phyloP scores from a whole-genome alignment of 2,797 vertebrate genomes.

The Agapornis canus region DNA sequence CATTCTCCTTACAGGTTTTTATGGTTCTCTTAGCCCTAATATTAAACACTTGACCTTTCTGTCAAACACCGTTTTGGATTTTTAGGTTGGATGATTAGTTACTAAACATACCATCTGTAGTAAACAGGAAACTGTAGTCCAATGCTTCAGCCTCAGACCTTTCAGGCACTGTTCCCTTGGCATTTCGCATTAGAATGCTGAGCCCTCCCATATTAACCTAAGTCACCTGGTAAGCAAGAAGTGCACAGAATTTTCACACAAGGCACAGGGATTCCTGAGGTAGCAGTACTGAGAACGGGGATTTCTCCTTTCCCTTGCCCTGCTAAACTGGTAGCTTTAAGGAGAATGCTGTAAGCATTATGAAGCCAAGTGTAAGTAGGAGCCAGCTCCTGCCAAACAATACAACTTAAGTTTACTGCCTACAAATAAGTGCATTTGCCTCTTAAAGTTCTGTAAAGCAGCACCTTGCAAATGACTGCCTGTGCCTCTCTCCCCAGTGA shows the following conservation, averaged over 20 bases:
- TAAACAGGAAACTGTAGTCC: slow-evolving; percentile 73
- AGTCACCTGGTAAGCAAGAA: slow-evolving; percentile 18
- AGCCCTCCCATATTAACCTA: slow-evolving; percentile 38
- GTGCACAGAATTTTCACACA: neutral
- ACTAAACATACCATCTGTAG: slow-evolving; percentile 75
- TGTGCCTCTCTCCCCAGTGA: neutral
- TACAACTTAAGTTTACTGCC: neutral
- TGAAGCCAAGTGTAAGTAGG: neutral
- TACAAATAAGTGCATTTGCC: neutral
- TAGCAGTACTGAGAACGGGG: neutral
- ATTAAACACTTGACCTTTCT: slow-evolving; percentile 78
- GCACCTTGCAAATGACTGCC: neutral
- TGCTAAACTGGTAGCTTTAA: neutral
- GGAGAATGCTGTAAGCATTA: neutral
- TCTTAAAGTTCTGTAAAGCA: slow-evolving; percentile 1
- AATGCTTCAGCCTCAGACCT: slow-evolving; percentile 48
- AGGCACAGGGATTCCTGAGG: neutral
- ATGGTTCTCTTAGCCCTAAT: slow-evolving; percentile 61
- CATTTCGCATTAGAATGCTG: slow-evolving; percentile 42
- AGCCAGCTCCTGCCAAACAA: neutral
- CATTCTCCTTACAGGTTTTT: slow-evolving; percentile 67
- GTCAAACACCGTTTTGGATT: slow-evolving; percentile 73
- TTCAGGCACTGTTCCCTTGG: slow-evolving; percentile 60
- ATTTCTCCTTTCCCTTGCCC: neutral
- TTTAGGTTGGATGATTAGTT: slow-evolving; percentile 75